Base-by-base conservation (phyloP, 2,888 invertebrate genomes). In the Trichopria drosophilae region DNA sequence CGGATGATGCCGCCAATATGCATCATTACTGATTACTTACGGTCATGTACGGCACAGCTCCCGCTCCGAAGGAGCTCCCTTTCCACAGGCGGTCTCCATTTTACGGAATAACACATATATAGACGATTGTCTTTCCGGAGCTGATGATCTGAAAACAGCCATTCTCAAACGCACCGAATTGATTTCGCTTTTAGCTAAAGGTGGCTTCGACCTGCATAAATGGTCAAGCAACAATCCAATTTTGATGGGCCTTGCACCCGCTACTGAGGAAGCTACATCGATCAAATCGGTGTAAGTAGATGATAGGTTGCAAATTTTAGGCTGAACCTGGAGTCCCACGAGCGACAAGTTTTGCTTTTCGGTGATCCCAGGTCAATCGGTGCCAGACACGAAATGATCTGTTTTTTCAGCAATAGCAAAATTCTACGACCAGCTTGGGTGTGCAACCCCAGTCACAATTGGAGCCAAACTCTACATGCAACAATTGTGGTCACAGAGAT, bases 221-320 rank as follows among this genome's bases (percentile, higher is more conserved):
- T 59, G 52, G 58, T 42, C 52, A 4, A 50, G 47, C 10, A 58
- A 60, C 29, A 18, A 26, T 10, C 29, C 28, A 1, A 1, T 16
- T 0, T 22, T 56, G 2, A 22, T 55, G 1, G 7, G 42, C 9
- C 28, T 56, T 6, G 28, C 19, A 3, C 9, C 20, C 1, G 32
- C 16, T 2, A 36, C 51, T 28, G 42, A 56, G 24, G 53, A 49
- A 2, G 24, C 48, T 2, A 50, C 58, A 2, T 15, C 16, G 6
- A 10, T 37, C 15, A 39, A 26, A 22, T 1, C 24, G 1, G 16
- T 31, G 4, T 1, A 13, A 6, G n/a, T 9, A 18, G 34, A 41
- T 6, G 34, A 51, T 3, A 6, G 5, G 6, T 2, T 54, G 0
- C 41, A 51, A 9, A 12, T 54, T 1, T 20, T 52, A 2, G 37